Evolutionary conservation across 1,140 invertebrate species (phyloP).

Genomic region (Phymastichus coffea): DNA sequence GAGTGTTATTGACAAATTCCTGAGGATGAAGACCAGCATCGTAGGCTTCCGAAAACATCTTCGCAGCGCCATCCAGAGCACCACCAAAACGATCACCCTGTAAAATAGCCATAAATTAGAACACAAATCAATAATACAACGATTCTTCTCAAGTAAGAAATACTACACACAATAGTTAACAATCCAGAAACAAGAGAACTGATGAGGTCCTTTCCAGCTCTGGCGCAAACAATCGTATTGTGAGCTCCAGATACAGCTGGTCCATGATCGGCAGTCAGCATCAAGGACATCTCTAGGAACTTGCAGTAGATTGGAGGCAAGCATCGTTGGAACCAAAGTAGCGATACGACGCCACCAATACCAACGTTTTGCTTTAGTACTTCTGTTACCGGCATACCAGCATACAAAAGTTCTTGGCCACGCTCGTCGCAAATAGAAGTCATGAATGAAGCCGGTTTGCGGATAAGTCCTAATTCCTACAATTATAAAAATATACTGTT

Average conservation of each 20-base stretch:
- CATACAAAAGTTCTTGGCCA: conserved; percentile 96
- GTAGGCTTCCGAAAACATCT: conserved; percentile 94
- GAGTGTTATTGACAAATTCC: conserved; percentile 98
- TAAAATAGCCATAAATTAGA: too few species aligned
- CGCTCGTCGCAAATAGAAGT: conserved; percentile 99
- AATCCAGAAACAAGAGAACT: conserved; percentile 95
- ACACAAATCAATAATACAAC: conserved; percentile 4
- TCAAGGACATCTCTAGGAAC: conserved; percentile 99
- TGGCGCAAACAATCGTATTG: conserved; percentile 98
- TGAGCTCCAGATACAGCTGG: conserved; percentile 98
- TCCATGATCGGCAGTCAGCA: conserved; percentile 99
- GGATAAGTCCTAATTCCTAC: conserved; percentile 93
- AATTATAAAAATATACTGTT: too few species aligned
- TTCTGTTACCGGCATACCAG: conserved; percentile 97
- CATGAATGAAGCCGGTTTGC: conserved; percentile 99
- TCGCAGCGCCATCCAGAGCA: conserved; percentile 93
- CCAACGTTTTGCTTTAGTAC: conserved; percentile 88
- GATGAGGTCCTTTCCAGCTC: conserved; percentile 98
- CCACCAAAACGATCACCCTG: conserved; percentile 98
- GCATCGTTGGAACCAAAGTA: conserved; percentile 98
- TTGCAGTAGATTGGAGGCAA: conserved; percentile 92
- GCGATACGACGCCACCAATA: conserved; percentile 94
- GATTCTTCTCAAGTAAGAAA: conserved; percentile 1
- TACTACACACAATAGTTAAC: conserved; percentile 88
- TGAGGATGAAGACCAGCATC: conserved; percentile 92